These are phyloP conservation scores for Pipa parva DNA, from an alignment of 2,113 vertebrate genomes.

Conservation along the genomic window DNA sequence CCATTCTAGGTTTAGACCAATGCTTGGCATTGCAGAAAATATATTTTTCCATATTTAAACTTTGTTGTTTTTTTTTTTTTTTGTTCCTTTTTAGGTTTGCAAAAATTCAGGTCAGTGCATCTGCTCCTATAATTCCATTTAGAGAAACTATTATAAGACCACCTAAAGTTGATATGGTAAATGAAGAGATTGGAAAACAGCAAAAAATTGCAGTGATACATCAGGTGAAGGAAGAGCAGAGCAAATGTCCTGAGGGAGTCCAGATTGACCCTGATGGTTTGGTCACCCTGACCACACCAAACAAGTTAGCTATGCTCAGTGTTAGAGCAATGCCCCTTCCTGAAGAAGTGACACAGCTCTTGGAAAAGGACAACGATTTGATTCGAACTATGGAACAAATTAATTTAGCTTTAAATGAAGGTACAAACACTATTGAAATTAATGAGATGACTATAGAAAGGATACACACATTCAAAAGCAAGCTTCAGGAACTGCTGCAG, in stretches of 20 bases:
- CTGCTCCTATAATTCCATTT: conserved; percentile 91
- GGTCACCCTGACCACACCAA: conserved; percentile 82
- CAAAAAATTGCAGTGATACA: conserved; percentile 91
- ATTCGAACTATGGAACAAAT: conserved; percentile 86
- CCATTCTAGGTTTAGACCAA: conserved; percentile 17
- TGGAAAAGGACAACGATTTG: conserved; percentile 80
- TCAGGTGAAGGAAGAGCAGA: conserved; percentile 82
- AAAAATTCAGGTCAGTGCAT: conserved; percentile 85
- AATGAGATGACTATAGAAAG: conserved; percentile 67
- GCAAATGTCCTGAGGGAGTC: conserved; percentile 71
- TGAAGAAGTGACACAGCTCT: conserved; percentile 73
- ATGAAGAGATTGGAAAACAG: conserved; percentile 91
- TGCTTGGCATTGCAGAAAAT: not conserved
- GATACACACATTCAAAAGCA: conserved; percentile 72
- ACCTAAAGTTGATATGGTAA: conserved; percentile 96
- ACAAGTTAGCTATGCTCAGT: conserved; percentile 76
- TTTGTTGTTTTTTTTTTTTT: conserved; percentile 10
- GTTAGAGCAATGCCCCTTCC: conserved; percentile 82
- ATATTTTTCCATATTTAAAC: too few species aligned
- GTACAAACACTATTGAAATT: conserved; percentile 61
- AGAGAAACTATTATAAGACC: conserved; percentile 89
- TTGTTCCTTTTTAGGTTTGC: conserved; percentile 77
- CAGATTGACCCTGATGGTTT: conserved; percentile 80
- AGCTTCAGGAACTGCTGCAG: conserved; percentile 73
- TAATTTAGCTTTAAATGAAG: conserved; percentile 75